Evolutionary conservation across 1,140 invertebrate species (phyloP), one percentile per base, ranked within the genome.

Genomic region (Drosophila lacertosa): DNA sequence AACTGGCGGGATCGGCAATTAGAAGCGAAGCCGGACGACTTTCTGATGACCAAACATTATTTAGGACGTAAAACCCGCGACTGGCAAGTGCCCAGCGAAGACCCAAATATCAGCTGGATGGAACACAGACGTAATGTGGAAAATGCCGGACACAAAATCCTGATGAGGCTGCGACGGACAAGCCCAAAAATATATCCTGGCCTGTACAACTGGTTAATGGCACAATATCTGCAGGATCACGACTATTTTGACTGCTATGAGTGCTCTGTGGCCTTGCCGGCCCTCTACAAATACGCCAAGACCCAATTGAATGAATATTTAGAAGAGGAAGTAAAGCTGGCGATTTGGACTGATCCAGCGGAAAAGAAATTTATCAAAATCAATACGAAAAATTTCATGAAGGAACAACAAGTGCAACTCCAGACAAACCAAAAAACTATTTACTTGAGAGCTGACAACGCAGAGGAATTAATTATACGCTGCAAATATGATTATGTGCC

Each of bases 211-310:
- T 75, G 57, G 63, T 20, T 73, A 6, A 13, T 67, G 2, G 10
- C 0, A 1, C 15, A 63, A 18, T 1, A 58, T 68, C 26, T 24
- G 39, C n/a, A 0, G 18, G 18, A 20, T 26, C 7, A 29, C 7
- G 11, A 2, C 2, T 9, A 4, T 1, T 1, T 4, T 2, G n/a
- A 48, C 0, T 65, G 51, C 45, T 76, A 53, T 35, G 73, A 76
- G 20, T 62, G 45, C 20, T 44, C 50, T 9, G 2, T 73, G 11
- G 73, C 73, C 6, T 11, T 40, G 11, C 16, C 37, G 11, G 69
- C 69, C 1, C 16, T 72, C 16, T 73, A 22, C 37, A 35, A 39
- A 2, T 69, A 63, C 54, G 3, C 55, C 0, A 22, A 35, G 2
- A 33, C 9, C 0, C 3, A 2, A 0, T 0, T 0, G 7, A n/a